phyloP scores from a whole-genome alignment of 2,113 vertebrate species.

The Lucifuga dentata region DNA sequence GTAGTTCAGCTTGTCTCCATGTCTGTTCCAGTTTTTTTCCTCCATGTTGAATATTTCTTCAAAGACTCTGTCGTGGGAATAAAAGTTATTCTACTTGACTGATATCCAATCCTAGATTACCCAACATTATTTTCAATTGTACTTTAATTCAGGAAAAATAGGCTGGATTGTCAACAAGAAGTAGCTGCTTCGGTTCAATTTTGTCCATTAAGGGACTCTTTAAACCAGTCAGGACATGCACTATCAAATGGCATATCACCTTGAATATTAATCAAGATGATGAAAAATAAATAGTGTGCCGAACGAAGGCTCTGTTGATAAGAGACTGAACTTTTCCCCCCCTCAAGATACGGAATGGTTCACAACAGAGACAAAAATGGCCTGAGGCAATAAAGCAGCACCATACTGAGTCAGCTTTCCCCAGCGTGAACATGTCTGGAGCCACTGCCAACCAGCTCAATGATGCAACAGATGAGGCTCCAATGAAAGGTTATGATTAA shows the following conservation, averaged over 20 bases:
- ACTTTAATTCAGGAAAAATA: neutral
- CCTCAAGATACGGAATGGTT: constrained; percentile 63
- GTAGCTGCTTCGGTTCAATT: neutral
- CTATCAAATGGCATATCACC: constrained; percentile 31
- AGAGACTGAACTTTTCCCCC: constrained; percentile 76
- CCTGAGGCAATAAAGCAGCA: constrained; percentile 70
- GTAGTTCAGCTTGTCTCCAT: too few relatives aligned
- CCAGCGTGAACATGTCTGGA: constrained; percentile 60
- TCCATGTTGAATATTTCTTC: too few relatives aligned
- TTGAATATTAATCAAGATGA: constrained; percentile 56
- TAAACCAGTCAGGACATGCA: neutral
- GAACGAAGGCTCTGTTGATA: constrained; percentile 58
- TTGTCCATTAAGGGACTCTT: neutral
- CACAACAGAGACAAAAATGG: constrained; percentile 71
- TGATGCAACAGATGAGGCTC: constrained; percentile 68
- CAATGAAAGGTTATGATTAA: constrained; percentile 70
- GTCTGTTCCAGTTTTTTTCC: too few relatives aligned
- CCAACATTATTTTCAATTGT: neutral
- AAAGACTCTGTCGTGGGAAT: too few relatives aligned
- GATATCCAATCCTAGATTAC: too few relatives aligned
- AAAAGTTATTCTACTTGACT: too few relatives aligned
- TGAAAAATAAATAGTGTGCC: constrained; percentile 63
- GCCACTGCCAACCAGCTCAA: constrained; percentile 57
- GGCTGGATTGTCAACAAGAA: neutral
- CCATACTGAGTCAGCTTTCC: constrained; percentile 70